A percentile compares a stretch with the other conserved stretches of the same genome.
Conservation (phyloP, 2,113 vertebrate species). For the Paedocypris sp. region DNA sequence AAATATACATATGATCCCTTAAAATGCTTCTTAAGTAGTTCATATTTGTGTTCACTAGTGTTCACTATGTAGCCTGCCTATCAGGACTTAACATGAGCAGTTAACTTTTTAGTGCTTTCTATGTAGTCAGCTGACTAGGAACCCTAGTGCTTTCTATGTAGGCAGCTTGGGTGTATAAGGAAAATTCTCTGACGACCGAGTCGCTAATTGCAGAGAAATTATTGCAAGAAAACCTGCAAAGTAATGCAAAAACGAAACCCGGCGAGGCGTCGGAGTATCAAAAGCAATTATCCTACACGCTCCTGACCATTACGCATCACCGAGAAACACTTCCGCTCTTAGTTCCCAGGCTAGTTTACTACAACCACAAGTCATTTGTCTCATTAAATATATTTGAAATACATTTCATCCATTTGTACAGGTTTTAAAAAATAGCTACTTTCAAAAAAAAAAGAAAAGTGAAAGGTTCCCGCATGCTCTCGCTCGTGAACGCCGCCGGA, state of each 20-base stretch:
- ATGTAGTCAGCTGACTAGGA: neutral
- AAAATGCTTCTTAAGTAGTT: neutral
- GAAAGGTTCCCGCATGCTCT: neutral
- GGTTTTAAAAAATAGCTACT: constrained; percentile 20
- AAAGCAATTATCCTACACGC: too few relatives aligned
- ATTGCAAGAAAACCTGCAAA: constrained; percentile 1
- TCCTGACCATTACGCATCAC: too few relatives aligned
- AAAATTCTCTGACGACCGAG: too few relatives aligned
- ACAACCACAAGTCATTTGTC: neutral
- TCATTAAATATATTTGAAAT: constrained; percentile 1
- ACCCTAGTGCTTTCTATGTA: neutral
- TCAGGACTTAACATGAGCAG: too few relatives aligned
- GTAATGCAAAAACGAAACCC: constrained; percentile 1
- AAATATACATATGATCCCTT: neutral
- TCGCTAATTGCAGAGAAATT: neutral
- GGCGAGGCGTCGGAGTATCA: constrained; percentile 15
- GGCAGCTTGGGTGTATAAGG: too few relatives aligned
- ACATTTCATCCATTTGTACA: constrained; percentile 5
- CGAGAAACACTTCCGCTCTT: constrained; percentile 1
- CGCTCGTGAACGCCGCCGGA: neutral
- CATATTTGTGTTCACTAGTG: too few relatives aligned
- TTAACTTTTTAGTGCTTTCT: too few relatives aligned
- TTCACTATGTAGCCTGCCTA: too few relatives aligned
- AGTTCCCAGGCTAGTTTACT: too few relatives aligned
- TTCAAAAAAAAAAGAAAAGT: constrained; percentile 1